Base-by-base conservation (phyloP, 2,797 vertebrate genomes). In the Tarsius wallacei region DNA sequence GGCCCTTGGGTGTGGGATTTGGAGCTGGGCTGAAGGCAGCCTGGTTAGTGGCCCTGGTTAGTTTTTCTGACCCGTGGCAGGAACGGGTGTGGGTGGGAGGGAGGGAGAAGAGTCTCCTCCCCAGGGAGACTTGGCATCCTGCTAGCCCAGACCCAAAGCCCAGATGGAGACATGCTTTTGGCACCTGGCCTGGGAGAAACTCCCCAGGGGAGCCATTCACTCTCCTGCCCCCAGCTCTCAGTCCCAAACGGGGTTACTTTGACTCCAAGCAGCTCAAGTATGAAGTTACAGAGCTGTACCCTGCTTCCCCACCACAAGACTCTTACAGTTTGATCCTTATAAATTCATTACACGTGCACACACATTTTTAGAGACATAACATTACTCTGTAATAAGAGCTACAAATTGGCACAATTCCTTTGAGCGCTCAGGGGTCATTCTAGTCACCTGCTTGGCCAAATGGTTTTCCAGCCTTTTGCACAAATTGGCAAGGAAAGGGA, bases 341-440 rank as follows among this genome's bases (percentile, higher is more conserved):
- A 97, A 98, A 98, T 98, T 98, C 98, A 98, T 98, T 98, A 98
- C 98, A 98, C 97, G 97, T 96, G 95, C 97, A 97, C 96, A 86
- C 97, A 98, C 98, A 98, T 97, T 98, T 98, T 98, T 98, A 98
- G 98, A 98, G 98, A 98, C 98, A 98, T 97, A 97, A 96, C 96
- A 97, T 97, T 98, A 97, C 95, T 81, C 96, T 98, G 97, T 98
- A 98, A 98, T 98, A 98, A 98, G 96, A 98, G 97, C 98, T 98
- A 98, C 97, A 98, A 96, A 98, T 98, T 94, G 97, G 98, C 97
- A 97, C 81, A 91, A 98, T 98, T 98, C 98, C 98, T 98, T 71
- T 2, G 98, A 98, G 98, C 98, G 96, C 95, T 16, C 95, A 70
- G 96, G 94, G 98, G 97, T 98, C 98, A 98, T 98, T 98, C 98